These are phyloP conservation scores for Anguilla megastoma DNA, from an alignment of 2,797 vertebrate species.

Conservation along the genomic window DNA sequence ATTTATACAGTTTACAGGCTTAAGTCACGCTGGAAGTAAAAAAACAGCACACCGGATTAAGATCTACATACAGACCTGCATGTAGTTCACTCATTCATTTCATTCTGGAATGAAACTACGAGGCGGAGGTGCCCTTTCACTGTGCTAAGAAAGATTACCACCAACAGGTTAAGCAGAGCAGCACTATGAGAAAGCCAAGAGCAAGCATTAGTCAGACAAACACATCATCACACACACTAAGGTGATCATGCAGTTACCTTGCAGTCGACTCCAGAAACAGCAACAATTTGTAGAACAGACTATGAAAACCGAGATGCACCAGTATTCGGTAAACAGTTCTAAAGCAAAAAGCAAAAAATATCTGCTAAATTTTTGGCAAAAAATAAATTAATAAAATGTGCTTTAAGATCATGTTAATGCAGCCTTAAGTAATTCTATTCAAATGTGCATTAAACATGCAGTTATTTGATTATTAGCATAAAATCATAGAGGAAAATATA, in stretches of 20 bases:
- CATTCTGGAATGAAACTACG: background rate
- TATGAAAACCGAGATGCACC: slow-evolving; percentile 51
- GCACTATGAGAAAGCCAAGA: background rate
- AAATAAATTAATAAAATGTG: slow-evolving; percentile 12
- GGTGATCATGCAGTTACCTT: slow-evolving; percentile 53
- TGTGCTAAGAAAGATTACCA: background rate
- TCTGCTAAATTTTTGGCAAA: background rate
- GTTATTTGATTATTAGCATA: background rate
- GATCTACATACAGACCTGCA: too few species aligned
- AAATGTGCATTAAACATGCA: background rate
- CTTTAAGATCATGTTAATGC: background rate
- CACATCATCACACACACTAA: background rate
- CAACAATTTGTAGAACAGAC: slow-evolving; percentile 59
- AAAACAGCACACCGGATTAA: too few species aligned
- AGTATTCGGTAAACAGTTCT: slow-evolving; percentile 60
- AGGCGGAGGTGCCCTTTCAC: background rate
- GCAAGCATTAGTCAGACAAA: background rate
- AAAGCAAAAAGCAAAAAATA: slow-evolving; percentile 44
- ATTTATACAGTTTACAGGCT: too few species aligned
- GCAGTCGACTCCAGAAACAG: slow-evolving; percentile 61
- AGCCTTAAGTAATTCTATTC: background rate
- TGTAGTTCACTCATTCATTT: too few species aligned
- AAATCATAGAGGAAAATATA: background rate
- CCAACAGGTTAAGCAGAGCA: slow-evolving; percentile 8
- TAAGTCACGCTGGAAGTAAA: too few species aligned